Base-by-base conservation (phyloP, 64 coral and sea anemone species). In the Montipora capricornis region DNA sequence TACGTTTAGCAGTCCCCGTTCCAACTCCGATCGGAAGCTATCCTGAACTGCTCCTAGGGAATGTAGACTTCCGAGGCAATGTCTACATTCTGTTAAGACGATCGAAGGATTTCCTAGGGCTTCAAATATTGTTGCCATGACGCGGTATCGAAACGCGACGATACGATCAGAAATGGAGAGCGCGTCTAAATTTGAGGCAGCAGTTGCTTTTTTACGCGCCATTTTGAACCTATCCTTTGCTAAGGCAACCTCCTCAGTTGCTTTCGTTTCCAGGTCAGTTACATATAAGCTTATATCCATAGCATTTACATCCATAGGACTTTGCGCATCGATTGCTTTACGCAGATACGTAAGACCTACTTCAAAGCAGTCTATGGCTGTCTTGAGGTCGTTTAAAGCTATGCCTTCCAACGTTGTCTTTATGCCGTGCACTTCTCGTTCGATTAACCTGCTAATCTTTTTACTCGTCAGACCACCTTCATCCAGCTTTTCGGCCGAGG, bases 381-480 rank as follows among this genome's bases (percentile, higher is more conserved):
- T 24, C n/a, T 46, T 6, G 16, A 94, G 77, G 64, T 94, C 86
- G 9, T 89, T 94, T 11, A 50, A 83, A 16, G 79, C 64, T 26
- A 89, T n/a, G 7, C 50, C 86, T 44, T 89, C 52, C 15, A 94
- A 49, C 14, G 82, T 89, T 37, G 67, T 76, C 4, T 84, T 94
- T 24, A 94, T 83, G 5, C 76, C 78, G 59, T 89, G 86, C 13
- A 94, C 52, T 50, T 94, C 93, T 1, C 86, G 66, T 19, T 75
- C 85, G 53, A 94, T 62, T 1, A 94, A 83, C 2, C 17, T 5
- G 4, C 71, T 29, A 14, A 87, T 59, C 77, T 22, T 75, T 47
- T 75, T 16, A 10, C 76, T 53, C 19, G 87, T 82, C 17, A 89
- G 47, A 59, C 88, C 93, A 17, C 93, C 87, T 68, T 94, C 10